These are phyloP conservation scores for Oncorhynchus nerka DNA, from an alignment of 2,113 vertebrate species.

Conservation along the genomic window DNA sequence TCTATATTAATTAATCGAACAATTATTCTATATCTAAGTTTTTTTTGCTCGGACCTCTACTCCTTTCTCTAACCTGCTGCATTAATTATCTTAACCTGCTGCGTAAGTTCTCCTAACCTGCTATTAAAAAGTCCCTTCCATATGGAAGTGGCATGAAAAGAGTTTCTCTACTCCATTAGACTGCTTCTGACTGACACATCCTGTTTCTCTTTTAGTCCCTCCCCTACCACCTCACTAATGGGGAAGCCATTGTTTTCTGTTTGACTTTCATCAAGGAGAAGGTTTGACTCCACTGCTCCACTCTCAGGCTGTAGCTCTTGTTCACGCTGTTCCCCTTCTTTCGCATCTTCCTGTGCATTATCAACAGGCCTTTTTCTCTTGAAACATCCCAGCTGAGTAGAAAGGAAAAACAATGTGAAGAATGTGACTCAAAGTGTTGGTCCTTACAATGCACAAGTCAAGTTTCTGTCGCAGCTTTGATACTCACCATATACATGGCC, in stretches of 20 bases:
- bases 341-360: background rate
- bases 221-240: background rate
- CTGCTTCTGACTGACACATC: background rate
- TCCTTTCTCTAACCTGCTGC: too few relatives aligned
- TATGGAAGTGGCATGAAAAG: too few relatives aligned
- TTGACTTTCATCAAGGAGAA: background rate
- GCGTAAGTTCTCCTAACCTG: too few relatives aligned
- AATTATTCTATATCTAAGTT: too few relatives aligned
- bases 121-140: too few relatives aligned
- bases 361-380: constrained; percentile 43
- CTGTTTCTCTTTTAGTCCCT: background rate
- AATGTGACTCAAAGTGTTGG: background rate
- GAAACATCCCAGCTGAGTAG: constrained; percentile 58
- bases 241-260: background rate
- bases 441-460: too few relatives aligned
- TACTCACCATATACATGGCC: too few relatives aligned
- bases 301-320: background rate
- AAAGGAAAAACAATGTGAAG: background rate
- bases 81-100: too few relatives aligned
- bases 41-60: too few relatives aligned
- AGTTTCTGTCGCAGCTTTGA: too few relatives aligned
- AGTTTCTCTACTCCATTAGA: too few relatives aligned
- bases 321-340: background rate
- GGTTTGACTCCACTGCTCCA: background rate
- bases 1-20: too few relatives aligned